These are phyloP conservation scores for Heliconius nattereri DNA, from an alignment of 1,140 invertebrate genomes.

Conservation along the genomic window DNA sequence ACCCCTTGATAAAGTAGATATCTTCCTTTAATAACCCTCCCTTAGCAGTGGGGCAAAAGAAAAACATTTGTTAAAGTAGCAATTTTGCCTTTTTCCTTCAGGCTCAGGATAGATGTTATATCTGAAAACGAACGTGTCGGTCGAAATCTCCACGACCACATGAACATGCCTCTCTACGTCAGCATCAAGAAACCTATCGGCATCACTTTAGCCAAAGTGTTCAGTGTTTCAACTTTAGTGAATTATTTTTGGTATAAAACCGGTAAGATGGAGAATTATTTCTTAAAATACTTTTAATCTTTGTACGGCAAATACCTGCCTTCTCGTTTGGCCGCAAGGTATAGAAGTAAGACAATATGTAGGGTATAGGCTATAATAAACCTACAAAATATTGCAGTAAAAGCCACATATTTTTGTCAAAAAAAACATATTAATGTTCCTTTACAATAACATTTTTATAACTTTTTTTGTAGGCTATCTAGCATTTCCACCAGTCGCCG, in stretches of 20 bases:
- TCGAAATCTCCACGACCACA: constrained; percentile 86
- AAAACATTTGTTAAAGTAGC: too few species aligned
- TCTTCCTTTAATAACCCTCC: too few species aligned
- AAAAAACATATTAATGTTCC: neutral
- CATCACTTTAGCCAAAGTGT: constrained; percentile 84
- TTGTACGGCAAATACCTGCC: too few species aligned
- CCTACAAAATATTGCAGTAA: too few species aligned
- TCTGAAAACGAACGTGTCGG: constrained; percentile 83
- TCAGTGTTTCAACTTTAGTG: constrained; percentile 80
- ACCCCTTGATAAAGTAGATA: too few species aligned
- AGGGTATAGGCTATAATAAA: too few species aligned
- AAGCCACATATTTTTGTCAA: neutral
- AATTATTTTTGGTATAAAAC: constrained; percentile 83
- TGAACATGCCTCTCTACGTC: constrained; percentile 86
- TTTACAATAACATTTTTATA: neutral
- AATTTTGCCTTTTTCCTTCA: constrained; percentile 29
- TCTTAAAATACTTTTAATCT: too few species aligned
- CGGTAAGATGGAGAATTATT: constrained; percentile 68
- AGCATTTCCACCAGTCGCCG: constrained; percentile 84
- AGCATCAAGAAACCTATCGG: constrained; percentile 84
- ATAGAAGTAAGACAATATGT: too few species aligned
- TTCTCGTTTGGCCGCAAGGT: too few species aligned
- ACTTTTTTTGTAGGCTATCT: constrained; percentile 60
- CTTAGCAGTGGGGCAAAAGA: too few species aligned
- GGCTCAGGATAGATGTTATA: constrained; percentile 77